Evolutionary conservation across 2,797 vertebrate species (phyloP).

Genomic region (Darevskia mixta): DNA sequence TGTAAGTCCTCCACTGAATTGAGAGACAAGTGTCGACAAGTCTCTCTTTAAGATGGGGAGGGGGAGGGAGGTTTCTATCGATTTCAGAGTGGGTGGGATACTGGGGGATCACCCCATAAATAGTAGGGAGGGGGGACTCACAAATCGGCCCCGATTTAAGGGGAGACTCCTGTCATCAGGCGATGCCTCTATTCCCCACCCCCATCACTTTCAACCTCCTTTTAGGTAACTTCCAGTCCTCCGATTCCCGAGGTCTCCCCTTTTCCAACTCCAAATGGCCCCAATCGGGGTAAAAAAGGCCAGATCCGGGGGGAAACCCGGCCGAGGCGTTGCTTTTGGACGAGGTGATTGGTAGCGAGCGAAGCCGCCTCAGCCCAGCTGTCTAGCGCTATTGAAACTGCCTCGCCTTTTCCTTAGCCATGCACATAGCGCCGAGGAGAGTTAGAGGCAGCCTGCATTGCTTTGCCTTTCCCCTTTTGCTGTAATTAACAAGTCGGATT

Average conservation of each 20-base stretch:
- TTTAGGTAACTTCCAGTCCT: slow-evolving; percentile 68
- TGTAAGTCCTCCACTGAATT: neutral
- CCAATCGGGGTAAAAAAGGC: slow-evolving; percentile 65
- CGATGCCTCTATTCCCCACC: slow-evolving; percentile 52
- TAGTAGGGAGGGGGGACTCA: slow-evolving; percentile 70
- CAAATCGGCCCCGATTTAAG: slow-evolving; percentile 64
- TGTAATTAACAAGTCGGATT: slow-evolving; percentile 70
- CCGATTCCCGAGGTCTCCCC: slow-evolving; percentile 49
- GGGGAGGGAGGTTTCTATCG: slow-evolving; percentile 42
- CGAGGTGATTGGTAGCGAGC: slow-evolving; percentile 69
- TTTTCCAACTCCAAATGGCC: slow-evolving; percentile 69
- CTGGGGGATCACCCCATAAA: slow-evolving; percentile 72
- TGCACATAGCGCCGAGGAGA: slow-evolving; percentile 69
- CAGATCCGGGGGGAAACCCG: slow-evolving; percentile 66
- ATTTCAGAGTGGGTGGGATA: slow-evolving; percentile 67
- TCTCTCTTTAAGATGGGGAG: neutral
- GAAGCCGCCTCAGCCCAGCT: slow-evolving; percentile 69
- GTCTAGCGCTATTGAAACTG: slow-evolving; percentile 68
- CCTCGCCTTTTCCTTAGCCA: slow-evolving; percentile 56
- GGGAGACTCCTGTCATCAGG: slow-evolving; percentile 68
- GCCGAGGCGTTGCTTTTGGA: slow-evolving; percentile 69
- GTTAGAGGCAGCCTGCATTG: slow-evolving; percentile 68
- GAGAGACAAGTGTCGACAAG: neutral
- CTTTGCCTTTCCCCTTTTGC: slow-evolving; percentile 61
- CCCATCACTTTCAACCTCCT: slow-evolving; percentile 74